phyloP scores from a whole-genome alignment of 2,113 vertebrate species.

The Oncorhynchus nerka region DNA sequence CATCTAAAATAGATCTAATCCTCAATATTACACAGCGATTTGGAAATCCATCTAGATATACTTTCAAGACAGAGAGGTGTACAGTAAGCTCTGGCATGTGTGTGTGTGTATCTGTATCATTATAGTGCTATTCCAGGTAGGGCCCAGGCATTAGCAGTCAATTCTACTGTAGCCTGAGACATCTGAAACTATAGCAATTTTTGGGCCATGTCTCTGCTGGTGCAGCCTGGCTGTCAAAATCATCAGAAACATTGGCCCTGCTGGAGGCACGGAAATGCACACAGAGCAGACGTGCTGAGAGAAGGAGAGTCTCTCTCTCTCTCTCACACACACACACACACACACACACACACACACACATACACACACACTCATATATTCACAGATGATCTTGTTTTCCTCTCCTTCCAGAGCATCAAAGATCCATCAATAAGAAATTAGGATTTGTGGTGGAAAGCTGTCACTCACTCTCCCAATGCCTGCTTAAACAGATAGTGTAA shows the following conservation, averaged over 20 bases:
- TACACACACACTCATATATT: neutral
- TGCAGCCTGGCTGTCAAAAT: constrained; percentile 69
- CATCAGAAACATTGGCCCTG: constrained; percentile 60
- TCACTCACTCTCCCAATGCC: constrained; percentile 43
- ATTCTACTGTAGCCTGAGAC: constrained; percentile 48
- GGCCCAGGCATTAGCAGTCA: constrained; percentile 63
- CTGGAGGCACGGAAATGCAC: constrained; percentile 50
- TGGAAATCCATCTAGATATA: neutral
- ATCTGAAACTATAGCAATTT: constrained; percentile 64
- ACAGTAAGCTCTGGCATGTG: neutral
- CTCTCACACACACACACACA: neutral
- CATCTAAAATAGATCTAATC: neutral
- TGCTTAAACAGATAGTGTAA: constrained; percentile 39
- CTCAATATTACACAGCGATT: neutral
- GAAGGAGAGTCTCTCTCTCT: constrained; percentile 8
- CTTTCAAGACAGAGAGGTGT: neutral
- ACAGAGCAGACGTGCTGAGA: constrained; percentile 50
- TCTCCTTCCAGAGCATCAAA: constrained; percentile 39
- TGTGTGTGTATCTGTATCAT: constrained; percentile 10
- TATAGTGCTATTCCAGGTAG: constrained; percentile 31
- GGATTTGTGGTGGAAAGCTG: constrained; percentile 59
- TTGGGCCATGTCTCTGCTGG: constrained; percentile 69
- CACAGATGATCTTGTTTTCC: constrained; percentile 17
- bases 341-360: too few relatives aligned
- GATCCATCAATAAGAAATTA: constrained; percentile 41